Evolutionary conservation across 2,888 invertebrate genomes (phyloP).

Genomic region (Phasia obesa): DNA sequence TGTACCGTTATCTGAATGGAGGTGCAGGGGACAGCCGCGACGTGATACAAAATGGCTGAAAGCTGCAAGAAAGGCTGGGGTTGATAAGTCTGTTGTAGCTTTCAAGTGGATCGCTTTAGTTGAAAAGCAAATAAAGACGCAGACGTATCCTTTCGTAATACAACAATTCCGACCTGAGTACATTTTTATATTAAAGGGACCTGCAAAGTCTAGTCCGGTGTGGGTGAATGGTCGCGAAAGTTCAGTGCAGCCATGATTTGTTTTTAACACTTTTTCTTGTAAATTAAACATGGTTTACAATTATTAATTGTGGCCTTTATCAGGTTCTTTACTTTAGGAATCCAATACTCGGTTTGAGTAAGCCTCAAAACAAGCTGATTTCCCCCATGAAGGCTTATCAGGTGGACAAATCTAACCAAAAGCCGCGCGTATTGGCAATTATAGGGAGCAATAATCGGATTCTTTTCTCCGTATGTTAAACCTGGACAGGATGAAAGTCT

Average conservation of each 20-base stretch:
- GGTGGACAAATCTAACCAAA: no score
- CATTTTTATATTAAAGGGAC: no score
- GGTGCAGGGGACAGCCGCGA: constrained; percentile 7
- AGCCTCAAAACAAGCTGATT: not conserved
- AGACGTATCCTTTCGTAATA: constrained; percentile 1
- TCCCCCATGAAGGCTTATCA: no score
- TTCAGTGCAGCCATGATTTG: constrained; percentile 1
- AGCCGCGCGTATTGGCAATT: no score
- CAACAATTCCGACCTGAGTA: no score
- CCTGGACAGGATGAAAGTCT: no score
- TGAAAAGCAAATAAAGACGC: not conserved
- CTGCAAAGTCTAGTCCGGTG: not conserved
- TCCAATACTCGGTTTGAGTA: not conserved
- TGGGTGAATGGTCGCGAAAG: not conserved
- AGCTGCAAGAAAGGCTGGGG: not conserved
- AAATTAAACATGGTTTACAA: no score
- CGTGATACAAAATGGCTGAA: not conserved
- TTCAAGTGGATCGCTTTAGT: constrained; percentile 3
- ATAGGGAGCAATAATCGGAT: no score
- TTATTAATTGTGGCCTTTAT: no score
- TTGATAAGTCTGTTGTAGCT: not conserved
- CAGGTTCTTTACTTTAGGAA: not conserved
- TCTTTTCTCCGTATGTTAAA: no score
- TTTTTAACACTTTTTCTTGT: constrained; percentile 1
- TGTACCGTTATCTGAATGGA: constrained; percentile 5